phyloP scores from a whole-genome alignment of 2,113 vertebrate species.

The Calcarius ornatus region DNA sequence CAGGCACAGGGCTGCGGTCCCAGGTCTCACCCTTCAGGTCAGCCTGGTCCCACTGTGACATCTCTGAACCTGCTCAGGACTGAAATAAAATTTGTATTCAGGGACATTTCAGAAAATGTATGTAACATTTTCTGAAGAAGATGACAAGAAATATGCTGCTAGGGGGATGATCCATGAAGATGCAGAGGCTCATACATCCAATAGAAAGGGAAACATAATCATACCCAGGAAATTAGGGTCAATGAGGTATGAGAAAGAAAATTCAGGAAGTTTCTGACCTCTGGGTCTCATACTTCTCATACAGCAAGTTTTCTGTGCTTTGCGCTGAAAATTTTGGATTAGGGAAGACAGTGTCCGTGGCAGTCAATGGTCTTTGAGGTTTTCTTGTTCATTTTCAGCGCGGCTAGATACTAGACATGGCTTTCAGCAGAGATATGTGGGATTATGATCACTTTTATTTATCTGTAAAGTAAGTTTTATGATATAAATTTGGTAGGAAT shows the following conservation, averaged over 20 bases:
- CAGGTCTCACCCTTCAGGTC: not conserved
- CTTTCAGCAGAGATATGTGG: not conserved
- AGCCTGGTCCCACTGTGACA: not conserved
- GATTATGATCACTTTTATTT: not conserved
- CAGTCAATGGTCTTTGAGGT: not conserved
- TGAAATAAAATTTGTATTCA: not conserved
- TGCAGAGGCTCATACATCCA: not conserved
- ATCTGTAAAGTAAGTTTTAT: not conserved
- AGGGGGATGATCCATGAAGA: not conserved
- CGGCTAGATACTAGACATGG: not conserved
- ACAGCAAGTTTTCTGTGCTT: not conserved
- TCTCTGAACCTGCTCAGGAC: not conserved
- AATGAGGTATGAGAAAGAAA: not conserved
- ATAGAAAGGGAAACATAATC: not conserved
- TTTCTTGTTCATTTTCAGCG: not conserved
- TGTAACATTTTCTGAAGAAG: not conserved
- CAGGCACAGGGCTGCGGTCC: not conserved
- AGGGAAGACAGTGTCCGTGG: not conserved
- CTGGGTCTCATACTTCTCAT: not conserved
- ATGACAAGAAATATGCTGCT: not conserved
- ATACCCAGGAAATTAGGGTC: not conserved
- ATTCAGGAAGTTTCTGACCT: not conserved
- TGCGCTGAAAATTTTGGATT: not conserved
- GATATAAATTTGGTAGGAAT: not conserved
- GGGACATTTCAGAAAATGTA: not conserved